Evolutionary conservation across 1,140 invertebrate species (phyloP).

Genomic region (Drosophila leontia): DNA sequence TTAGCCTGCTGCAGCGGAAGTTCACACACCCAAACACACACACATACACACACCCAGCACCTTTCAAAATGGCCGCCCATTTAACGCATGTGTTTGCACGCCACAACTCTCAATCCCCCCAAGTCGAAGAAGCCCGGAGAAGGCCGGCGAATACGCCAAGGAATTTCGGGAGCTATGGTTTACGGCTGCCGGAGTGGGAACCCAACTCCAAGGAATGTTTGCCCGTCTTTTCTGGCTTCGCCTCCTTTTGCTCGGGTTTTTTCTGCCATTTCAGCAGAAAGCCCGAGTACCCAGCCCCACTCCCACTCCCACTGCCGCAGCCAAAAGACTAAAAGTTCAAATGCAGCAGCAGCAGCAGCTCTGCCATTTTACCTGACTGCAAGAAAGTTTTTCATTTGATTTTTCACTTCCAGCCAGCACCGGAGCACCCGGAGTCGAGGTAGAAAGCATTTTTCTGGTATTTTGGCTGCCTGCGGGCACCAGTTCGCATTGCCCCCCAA

Average conservation of each 20-base stretch:
- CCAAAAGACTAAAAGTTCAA: conserved; percentile 81
- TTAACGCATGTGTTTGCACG: conserved; percentile 80
- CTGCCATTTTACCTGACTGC: conserved; percentile 79
- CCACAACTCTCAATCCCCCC: conserved; percentile 41
- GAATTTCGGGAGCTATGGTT: conserved; percentile 52
- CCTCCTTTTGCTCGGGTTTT: conserved; percentile 42
- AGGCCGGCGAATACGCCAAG: conserved; percentile 39
- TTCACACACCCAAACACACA: conserved; percentile 41
- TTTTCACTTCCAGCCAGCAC: conserved; percentile 54
- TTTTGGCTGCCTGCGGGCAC: conserved; percentile 70
- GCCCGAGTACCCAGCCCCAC: conserved; percentile 21
- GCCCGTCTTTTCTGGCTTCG: conserved; percentile 55
- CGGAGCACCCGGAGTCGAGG: conserved; percentile 39
- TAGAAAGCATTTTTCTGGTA: conserved; percentile 80
- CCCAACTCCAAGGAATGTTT: conserved; percentile 51
- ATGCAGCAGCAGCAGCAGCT: conserved; percentile 70
- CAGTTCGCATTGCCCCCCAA: not conserved
- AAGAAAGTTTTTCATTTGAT: conserved; percentile 83
- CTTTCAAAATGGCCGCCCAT: conserved; percentile 74
- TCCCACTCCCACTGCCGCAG: conserved; percentile 14
- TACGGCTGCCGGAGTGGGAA: conserved; percentile 26
- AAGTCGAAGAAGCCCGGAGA: conserved; percentile 42
- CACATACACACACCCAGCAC: conserved; percentile 6
- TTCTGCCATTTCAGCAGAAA: conserved; percentile 80
- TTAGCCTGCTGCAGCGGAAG: conserved; percentile 63